These are phyloP conservation scores for Tinamus guttatus DNA, from an alignment of 2,113 vertebrate species.

Conservation along the genomic window DNA sequence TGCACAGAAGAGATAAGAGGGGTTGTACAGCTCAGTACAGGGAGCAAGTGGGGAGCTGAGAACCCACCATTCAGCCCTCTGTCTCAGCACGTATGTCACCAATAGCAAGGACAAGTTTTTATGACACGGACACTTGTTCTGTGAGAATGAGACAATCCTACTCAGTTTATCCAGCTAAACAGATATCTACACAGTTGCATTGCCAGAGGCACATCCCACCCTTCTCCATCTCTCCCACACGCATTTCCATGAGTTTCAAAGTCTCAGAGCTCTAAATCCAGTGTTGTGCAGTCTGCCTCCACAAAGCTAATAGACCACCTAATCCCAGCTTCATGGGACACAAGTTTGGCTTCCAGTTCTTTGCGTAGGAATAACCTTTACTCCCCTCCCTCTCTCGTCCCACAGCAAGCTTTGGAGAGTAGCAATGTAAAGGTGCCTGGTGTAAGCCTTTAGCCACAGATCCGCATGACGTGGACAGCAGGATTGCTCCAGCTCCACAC, in stretches of 20 bases:
- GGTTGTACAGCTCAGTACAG: background rate
- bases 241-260: background rate
- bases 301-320: background rate
- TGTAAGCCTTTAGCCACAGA: background rate
- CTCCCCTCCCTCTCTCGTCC: background rate
- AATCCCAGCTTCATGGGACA: background rate
- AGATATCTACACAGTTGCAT: background rate
- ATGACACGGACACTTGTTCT: background rate
- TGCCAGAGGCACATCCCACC: background rate
- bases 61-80: background rate
- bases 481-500: background rate
- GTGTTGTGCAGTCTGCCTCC: background rate
- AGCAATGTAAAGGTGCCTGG: background rate
- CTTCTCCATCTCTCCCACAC: background rate
- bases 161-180: background rate
- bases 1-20: conserved; percentile 7
- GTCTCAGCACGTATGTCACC: fast-evolving
- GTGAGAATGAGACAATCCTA: background rate
- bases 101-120: background rate
- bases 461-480: background rate
- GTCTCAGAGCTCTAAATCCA: background rate
- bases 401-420: background rate
- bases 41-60: background rate
- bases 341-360: background rate
- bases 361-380: background rate